A percentile compares a stretch with the other conserved stretches of the same genome.
phyloP scores from a whole-genome alignment of 2,888 invertebrate species.

The Athetis lepigone region DNA sequence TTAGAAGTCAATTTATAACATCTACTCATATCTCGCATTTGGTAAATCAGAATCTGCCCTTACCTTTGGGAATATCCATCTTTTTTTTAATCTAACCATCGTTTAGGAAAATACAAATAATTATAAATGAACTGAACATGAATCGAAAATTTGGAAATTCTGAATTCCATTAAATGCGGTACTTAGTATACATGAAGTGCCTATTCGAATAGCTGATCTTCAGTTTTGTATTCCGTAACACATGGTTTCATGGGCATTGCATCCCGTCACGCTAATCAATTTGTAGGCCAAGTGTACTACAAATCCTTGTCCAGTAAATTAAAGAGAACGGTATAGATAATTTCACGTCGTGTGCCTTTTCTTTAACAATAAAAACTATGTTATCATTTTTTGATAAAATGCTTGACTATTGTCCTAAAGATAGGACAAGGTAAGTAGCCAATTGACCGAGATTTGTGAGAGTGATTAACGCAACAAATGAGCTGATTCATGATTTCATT shows the following conservation, averaged over 20 bases:
- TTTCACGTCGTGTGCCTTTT: conserved; percentile 27
- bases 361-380: conserved; percentile 40
- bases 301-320: conserved; percentile 34
- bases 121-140: not conserved
- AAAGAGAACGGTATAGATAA: conserved; percentile 33
- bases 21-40: not conserved
- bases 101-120: not conserved
- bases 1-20: conserved; percentile 7
- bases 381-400: conserved; percentile 46
- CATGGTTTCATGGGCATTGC: conserved; percentile 14
- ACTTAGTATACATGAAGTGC: too few relatives aligned
- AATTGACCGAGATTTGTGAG: conserved; percentile 71
- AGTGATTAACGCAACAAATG: conserved; percentile 41
- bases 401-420: conserved; percentile 40
- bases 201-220: too few relatives aligned
- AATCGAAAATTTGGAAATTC: not conserved
- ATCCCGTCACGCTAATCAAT: conserved; percentile 23
- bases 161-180: not conserved
- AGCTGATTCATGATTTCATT: conserved; percentile 10
- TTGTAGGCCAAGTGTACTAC: conserved; percentile 37
- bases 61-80: not conserved
- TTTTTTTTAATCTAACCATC: not conserved
- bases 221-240: too few relatives aligned
- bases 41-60: not conserved
- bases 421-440: conserved; percentile 63